These are phyloP conservation scores for Erethizon dorsatum DNA, from an alignment of 2,797 vertebrate species.

Conservation along the genomic window DNA sequence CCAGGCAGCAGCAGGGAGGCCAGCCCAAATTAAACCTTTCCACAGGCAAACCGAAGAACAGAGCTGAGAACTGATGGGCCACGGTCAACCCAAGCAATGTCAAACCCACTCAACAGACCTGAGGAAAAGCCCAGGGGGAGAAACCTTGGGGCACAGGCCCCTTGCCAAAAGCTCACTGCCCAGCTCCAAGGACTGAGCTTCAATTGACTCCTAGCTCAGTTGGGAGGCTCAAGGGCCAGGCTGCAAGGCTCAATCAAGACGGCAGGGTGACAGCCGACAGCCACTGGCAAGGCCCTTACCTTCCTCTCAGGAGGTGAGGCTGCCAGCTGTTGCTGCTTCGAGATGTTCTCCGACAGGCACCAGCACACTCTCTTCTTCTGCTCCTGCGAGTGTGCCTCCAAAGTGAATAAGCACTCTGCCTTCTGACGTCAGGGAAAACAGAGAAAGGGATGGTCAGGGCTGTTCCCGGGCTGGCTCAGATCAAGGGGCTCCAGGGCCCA, in stretches of 20 bases:
- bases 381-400: slow-evolving; percentile 96
- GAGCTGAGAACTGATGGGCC: background rate
- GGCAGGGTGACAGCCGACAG: background rate
- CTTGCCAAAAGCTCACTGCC: background rate
- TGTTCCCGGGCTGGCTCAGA: slow-evolving; percentile 72
- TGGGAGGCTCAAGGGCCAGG: background rate
- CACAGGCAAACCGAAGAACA: background rate
- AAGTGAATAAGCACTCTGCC: slow-evolving; percentile 97
- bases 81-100: background rate
- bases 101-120: background rate
- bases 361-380: slow-evolving; percentile 98
- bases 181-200: slow-evolving; percentile 6
- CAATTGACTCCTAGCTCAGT: background rate
- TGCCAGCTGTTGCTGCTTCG: slow-evolving; percentile 92
- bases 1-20: slow-evolving; percentile 22
- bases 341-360: slow-evolving; percentile 97
- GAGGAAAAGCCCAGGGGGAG: background rate
- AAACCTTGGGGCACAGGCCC: background rate
- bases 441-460: slow-evolving; percentile 87
- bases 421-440: slow-evolving; percentile 93
- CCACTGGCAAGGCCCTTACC: slow-evolving; percentile 85
- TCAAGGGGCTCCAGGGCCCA: slow-evolving; percentile 78
- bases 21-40: slow-evolving; percentile 27
- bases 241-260: background rate
- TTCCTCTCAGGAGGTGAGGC: slow-evolving; percentile 81